Evolutionary conservation across 2,888 invertebrate species (phyloP), one percentile per base, ranked within the genome.

Genomic region (Leptogaster cylindrica): DNA sequence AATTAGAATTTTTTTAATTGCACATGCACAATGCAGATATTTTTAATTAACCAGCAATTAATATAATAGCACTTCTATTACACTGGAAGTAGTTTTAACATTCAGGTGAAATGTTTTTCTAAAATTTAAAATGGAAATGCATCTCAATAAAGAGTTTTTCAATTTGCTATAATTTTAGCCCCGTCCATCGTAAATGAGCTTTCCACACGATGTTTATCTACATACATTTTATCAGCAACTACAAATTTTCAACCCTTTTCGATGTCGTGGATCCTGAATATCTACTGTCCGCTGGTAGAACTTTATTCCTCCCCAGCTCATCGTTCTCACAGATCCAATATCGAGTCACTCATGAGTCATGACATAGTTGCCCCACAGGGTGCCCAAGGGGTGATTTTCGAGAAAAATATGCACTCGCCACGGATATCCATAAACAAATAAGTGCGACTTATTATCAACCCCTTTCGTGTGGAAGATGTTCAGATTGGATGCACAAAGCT

Each of bases 101-200:
- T n/a, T n/a, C n/a, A n/a, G n/a, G n/a, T n/a, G n/a, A n/a, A n/a
- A n/a, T n/a, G n/a, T n/a, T n/a, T n/a, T n/a, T n/a, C n/a, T n/a
- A n/a, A n/a, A n/a, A n/a, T n/a, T 55, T 55, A 55, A 55, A 55
- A 55, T 55, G 55, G 55, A 55, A 55, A 55, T 55, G 55, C 55
- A 55, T 55, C 55, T 55, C 39, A 55, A 55, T 55, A 55, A 55
- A 55, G n/a, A 55, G 36, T 55, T 55, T 55, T 55, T 55, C 55
- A 55, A 55, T 55, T 55, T 55, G 55, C 23, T n/a, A 33, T 39
- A 33, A 55, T 36, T 55, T n/a, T 33, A 23, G 36, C 36, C 10
- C 14, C 23, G 23, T 18, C 52, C 52, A 33, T 10, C 10, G 28
- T 8, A 20, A 16, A n/a, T 18, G 7, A 33, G 23, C 12, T 10